These are phyloP conservation scores for Thereva nobilitata DNA, from an alignment of 2,888 invertebrate genomes.

Conservation along the genomic window DNA sequence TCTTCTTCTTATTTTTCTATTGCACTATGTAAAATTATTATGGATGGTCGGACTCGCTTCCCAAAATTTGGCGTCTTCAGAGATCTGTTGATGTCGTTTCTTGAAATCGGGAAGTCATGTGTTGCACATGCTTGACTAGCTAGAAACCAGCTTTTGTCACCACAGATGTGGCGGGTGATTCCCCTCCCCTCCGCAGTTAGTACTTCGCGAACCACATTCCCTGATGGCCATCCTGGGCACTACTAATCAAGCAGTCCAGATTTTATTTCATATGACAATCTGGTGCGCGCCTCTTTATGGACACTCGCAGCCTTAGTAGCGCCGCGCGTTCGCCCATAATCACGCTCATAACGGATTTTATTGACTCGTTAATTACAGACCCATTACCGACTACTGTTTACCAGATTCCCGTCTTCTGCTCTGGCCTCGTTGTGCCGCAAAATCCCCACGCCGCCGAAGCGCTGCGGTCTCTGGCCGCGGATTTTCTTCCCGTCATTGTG, in stretches of 20 bases:
- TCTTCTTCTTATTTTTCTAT: slow-evolving; percentile 2
- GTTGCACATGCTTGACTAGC: no score
- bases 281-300: not conserved
- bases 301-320: not conserved
- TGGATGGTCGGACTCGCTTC: slow-evolving; percentile 40
- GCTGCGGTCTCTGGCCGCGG: not conserved
- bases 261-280: no score
- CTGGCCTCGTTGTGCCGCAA: not conserved
- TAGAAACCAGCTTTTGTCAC: no score
- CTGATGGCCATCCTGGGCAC: no score
- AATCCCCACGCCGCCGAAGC: not conserved
- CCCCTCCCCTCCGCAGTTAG: no score
- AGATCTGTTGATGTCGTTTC: no score
- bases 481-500: slow-evolving; percentile 10
- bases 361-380: slow-evolving; percentile 46
- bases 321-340: not conserved
- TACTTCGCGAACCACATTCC: no score
- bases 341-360: slow-evolving; percentile 41
- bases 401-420: not conserved
- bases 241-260: no score
- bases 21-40: not conserved
- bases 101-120: no score
- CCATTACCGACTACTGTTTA: slow-evolving; percentile 41
- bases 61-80: not conserved
- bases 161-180: no score